Base-by-base conservation (phyloP, 2,888 invertebrate genomes). In the Holacanthella duospinosa region DNA sequence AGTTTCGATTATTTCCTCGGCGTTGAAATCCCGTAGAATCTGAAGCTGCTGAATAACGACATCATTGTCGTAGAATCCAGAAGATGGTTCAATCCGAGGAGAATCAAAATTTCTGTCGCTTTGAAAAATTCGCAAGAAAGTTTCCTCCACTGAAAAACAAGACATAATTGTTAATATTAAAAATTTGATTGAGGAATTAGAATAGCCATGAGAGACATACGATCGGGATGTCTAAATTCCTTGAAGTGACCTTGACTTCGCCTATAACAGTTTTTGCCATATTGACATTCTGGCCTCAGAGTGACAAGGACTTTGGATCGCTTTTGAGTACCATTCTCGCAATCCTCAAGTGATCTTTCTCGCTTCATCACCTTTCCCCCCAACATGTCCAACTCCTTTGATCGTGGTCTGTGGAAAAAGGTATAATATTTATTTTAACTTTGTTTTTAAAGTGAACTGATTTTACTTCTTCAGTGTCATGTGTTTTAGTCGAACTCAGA, bases 181-280 rank as follows among this genome's bases (percentile, higher is more conserved):
- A 55, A 6, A 26, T 6, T 6, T 6, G 27, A 6, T 55, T 6
- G 24, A 26, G 19, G 25, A 29, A 19, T 53, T 19, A 29, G n/a
- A 29, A 29, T 48, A 19, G 25, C 59, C 43, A 29, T 28, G 53
- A 9, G 59, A 25, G 25, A 48, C 83, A 83, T 81, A 90, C 90
- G 82, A 75, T 89, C 88, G 9, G 85, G 82, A 80, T 93, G 93
- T 43, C 82, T 82, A 77, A 83, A 91, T 77, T 92, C 88, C 65
- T 82, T 81, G 66, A 92, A 87, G 77, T 94, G 94, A 63, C 85
- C 83, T 0, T 89, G 89, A 79, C 92, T 93, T 74, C 85, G 83
- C 60, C 93, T 82, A 74, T 87, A 93, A 75, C 93, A 93, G 70
- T 83, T 83, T 29, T 84, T 83, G 6, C 85, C 87, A 76, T 87